Percentiles rank a stretch among this genome's conserved stretches.
phyloP scores from a whole-genome alignment of 2,797 vertebrate species.

The Silurus lanzhouensis region DNA sequence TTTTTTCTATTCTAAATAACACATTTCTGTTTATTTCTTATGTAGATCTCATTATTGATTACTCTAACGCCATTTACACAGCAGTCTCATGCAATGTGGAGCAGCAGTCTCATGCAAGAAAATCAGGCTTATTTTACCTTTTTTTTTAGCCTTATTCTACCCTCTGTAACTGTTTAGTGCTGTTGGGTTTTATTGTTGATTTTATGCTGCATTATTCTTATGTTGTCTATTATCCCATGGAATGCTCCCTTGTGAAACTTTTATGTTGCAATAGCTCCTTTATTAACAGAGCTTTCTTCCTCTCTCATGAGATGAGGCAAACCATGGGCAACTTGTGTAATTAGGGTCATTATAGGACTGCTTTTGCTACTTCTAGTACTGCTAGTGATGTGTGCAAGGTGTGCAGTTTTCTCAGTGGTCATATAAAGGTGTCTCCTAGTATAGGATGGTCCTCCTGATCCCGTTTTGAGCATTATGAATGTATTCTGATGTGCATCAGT shows the following conservation, averaged over 20 bases:
- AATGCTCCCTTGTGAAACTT: neutral
- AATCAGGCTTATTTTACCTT: neutral
- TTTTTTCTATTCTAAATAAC: neutral
- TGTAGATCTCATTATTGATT: neutral
- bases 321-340: neutral
- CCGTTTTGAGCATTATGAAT: neutral
- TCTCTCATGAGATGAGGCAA: neutral
- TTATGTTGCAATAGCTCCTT: neutral
- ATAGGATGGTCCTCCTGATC: too few relatives aligned
- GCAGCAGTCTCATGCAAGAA: neutral
- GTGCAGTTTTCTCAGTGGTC: neutral
- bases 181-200: neutral
- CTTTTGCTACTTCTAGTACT: neutral
- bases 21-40: neutral
- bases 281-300: neutral
- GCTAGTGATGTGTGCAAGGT: neutral
- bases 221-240: conserved; percentile 2
- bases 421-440: neutral
- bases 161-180: neutral
- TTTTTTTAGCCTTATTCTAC: neutral
- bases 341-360: neutral
- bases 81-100: too few relatives aligned
- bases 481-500: neutral
- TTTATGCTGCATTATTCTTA: conserved; percentile 16
- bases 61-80: neutral